Evolutionary conservation across 1,140 invertebrate genomes (phyloP).

Genomic region (Brachionus paranguensis): DNA sequence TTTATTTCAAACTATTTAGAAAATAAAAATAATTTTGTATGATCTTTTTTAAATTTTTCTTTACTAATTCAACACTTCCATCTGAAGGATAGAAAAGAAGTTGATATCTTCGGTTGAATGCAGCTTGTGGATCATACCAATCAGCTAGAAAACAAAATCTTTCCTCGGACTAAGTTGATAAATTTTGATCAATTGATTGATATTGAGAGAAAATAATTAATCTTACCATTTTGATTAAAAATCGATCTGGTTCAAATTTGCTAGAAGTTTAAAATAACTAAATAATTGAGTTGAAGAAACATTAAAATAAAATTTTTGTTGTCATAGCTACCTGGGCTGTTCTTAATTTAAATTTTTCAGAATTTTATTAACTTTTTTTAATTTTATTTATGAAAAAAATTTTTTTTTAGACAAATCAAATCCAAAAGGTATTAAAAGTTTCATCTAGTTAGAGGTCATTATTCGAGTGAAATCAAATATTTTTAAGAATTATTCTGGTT

Average conservation of each 20-base stretch:
- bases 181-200: not conserved
- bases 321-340: not conserved
- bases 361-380: no score
- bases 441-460: no score
- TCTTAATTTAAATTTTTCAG: not conserved
- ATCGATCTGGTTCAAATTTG: not conserved
- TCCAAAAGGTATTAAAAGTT: no score
- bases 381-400: no score
- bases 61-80: constrained; percentile 66
- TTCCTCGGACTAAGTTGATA: constrained; percentile 44
- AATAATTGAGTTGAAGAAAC: not conserved
- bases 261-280: not conserved
- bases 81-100: constrained; percentile 69
- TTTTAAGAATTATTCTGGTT: no score
- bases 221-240: not conserved
- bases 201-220: not conserved
- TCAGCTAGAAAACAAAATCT: constrained; percentile 65
- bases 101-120: constrained; percentile 65
- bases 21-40: constrained; percentile 29
- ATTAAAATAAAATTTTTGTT: not conserved
- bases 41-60: constrained; percentile 41
- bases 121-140: constrained; percentile 73
- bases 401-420: no score
- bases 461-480: no score
- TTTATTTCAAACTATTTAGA: constrained; percentile 69